Evolutionary conservation across 2,797 vertebrate species (phyloP).

Genomic region (Cuniculus paca): DNA sequence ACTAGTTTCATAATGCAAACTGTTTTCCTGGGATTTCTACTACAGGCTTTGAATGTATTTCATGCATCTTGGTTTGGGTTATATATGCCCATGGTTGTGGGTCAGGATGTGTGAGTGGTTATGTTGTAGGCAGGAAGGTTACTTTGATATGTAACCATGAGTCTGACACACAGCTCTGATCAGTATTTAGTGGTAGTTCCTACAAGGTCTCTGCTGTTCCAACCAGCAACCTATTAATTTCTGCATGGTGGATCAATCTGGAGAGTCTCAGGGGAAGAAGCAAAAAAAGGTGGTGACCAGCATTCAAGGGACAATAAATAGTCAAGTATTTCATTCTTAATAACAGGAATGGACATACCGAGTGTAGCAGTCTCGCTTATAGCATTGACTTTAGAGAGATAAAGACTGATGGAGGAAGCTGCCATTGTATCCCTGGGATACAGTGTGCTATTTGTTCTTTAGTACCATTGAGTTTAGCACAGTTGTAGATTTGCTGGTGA

Average conservation of each 20-base stretch:
- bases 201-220: neutral
- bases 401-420: neutral
- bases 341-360: neutral
- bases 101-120: neutral
- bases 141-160: neutral
- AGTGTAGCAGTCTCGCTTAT: neutral
- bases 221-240: neutral
- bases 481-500: neutral
- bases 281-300: neutral
- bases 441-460: neutral
- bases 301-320: too few species aligned
- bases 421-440: neutral
- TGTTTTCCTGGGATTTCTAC: constrained; percentile 25
- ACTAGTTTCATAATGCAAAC: neutral
- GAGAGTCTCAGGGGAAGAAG: neutral
- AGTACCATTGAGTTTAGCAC: neutral
- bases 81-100: neutral
- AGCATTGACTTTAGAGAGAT: neutral
- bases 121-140: neutral
- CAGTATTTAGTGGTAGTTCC: neutral
- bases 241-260: neutral
- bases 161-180: neutral
- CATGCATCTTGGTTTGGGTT: neutral
- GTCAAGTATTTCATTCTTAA: neutral
- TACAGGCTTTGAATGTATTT: neutral